Evolutionary conservation across 2,888 invertebrate genomes (phyloP).

Genomic region (Dorcus hopei): DNA sequence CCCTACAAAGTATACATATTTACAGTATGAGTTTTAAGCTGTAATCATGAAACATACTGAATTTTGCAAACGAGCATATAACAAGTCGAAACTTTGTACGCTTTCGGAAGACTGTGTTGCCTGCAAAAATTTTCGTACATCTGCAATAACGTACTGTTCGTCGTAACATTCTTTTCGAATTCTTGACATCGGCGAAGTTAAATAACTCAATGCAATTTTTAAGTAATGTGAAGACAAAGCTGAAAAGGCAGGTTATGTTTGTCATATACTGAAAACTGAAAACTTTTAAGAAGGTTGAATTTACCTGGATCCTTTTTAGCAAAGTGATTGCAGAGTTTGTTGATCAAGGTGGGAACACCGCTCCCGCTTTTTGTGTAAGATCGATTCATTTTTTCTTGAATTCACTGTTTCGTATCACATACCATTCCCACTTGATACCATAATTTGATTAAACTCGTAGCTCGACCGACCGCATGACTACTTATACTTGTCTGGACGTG

Average conservation of each 20-base stretch:
- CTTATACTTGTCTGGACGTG: too few relatives aligned
- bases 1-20: constrained; percentile 28
- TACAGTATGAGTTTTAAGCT: neutral
- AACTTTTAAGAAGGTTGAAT: neutral
- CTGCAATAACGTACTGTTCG: constrained; percentile 32
- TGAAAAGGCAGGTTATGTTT: constrained; percentile 22
- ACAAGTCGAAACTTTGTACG: constrained; percentile 39
- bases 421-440: too few relatives aligned
- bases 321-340: constrained; percentile 42
- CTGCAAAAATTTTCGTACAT: constrained; percentile 28
- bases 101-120: constrained; percentile 31
- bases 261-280: neutral
- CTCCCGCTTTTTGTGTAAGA: constrained; percentile 17
- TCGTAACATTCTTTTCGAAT: constrained; percentile 35
- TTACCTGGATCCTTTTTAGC: constrained; percentile 37
- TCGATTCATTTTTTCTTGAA: constrained; percentile 21
- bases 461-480: too few relatives aligned
- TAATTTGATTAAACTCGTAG: too few relatives aligned
- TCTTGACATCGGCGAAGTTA: constrained; percentile 28
- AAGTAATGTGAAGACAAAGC: constrained; percentile 34
- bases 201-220: constrained; percentile 34
- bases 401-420: too few relatives aligned
- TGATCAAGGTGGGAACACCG: constrained; percentile 25
- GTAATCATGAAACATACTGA: constrained; percentile 29
- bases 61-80: constrained; percentile 41